Evolutionary conservation across 1,140 invertebrate genomes (phyloP), one percentile per base, ranked within the genome.

Genomic region (Pogonomyrmex barbatus): DNA sequence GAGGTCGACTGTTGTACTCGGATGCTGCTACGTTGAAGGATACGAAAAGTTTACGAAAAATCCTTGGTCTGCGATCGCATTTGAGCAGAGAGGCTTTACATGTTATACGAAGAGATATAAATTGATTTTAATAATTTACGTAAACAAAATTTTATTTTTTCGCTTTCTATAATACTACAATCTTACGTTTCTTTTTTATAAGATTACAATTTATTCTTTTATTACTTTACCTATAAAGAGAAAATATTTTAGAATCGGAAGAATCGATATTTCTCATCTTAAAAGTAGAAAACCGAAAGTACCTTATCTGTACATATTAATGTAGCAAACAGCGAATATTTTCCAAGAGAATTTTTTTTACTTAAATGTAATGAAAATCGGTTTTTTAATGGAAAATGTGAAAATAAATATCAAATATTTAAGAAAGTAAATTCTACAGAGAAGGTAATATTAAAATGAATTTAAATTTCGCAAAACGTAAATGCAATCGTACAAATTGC

Each of bases 1-100:
- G 45, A 65, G 56, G 68, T 75, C 70, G 54, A 68, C 54, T 33
- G 62, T 87, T 52, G 65, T 83, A 67, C 50, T 24, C 82, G 30
- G 50, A 77, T 33, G 39, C 45, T 39, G 30, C 62, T 47, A 58
- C 39, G 30, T 12, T 42, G n/a, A 47, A 45, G 58, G 17, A 58
- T 60, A 42, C 65, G 24, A 24, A 24, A 24, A 24, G 24, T 14
- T 60, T 62, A 62, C 30, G 54, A 83, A 83, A 83, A 83, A 73
- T 60, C 45, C 68, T 17, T 42, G 62, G n/a, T 12, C 36, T 6
- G n/a, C n/a, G 42, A 73, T 83, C 30, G 14, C 12, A 42, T n/a
- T 47, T 12, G 36, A 8, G n/a, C 47, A 39, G 30, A 60, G 33
- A 73, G 8, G 30, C 58, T 73, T 73, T 24, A 60, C 4, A 60